These are phyloP conservation scores for Sylvietta virens DNA, from an alignment of 2,113 vertebrate species.

Conservation along the genomic window DNA sequence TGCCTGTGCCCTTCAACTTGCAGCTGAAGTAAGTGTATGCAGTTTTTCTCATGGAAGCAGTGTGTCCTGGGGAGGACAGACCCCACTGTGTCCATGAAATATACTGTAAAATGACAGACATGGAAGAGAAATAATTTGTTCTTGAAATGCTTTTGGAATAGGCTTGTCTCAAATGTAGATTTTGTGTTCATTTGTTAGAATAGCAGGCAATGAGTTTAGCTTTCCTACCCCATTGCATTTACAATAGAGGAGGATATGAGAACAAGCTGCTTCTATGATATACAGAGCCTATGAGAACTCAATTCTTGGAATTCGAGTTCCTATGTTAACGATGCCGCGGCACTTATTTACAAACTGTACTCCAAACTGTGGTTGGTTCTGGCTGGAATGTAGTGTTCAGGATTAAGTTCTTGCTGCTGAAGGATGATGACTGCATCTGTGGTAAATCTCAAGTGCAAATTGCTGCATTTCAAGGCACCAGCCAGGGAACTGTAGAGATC, in stretches of 20 bases:
- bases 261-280: background rate
- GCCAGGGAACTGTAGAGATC: background rate
- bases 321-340: background rate
- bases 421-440: background rate
- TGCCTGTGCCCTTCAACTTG: background rate
- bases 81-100: background rate
- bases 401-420: background rate
- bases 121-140: background rate
- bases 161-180: background rate
- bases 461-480: background rate
- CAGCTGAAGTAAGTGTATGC: background rate
- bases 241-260: background rate
- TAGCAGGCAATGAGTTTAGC: background rate
- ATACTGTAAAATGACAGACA: background rate
- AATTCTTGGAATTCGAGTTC: fast-evolving
- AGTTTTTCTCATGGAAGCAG: background rate
- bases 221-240: background rate
- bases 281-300: background rate
- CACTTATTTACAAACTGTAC: background rate
- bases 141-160: background rate
- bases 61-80: background rate
- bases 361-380: background rate
- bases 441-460: background rate
- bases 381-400: background rate
- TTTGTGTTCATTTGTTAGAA: background rate